A percentile compares a stretch with the other conserved stretches of the same genome.
Evolutionary conservation across 2,888 invertebrate species (phyloP).

Genomic region (Andrena minutula): DNA sequence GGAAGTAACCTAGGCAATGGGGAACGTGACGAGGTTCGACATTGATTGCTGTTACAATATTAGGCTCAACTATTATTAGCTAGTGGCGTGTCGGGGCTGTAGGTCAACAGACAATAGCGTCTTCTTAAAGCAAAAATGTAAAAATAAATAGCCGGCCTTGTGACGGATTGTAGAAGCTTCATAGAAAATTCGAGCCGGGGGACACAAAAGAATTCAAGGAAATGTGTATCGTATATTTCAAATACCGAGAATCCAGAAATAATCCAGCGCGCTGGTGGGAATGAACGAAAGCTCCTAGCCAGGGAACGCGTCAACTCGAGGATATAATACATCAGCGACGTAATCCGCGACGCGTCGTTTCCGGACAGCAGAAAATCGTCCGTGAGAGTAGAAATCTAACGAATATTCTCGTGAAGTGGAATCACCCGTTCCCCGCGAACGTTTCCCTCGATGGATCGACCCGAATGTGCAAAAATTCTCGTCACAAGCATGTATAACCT

Average conservation of each 20-base stretch:
- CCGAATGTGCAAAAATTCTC: no score
- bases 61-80: no score
- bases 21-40: no score
- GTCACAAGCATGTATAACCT: no score
- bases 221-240: not conserved
- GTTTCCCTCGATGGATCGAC: no score
- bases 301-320: slow-evolving; percentile 14
- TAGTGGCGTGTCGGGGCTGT: no score
- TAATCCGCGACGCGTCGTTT: slow-evolving; percentile 7
- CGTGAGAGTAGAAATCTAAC: slow-evolving; percentile 50
- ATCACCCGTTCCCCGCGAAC: not conserved
- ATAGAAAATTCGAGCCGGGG: not conserved
- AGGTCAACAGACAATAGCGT: no score
- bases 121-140: not conserved
- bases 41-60: no score
- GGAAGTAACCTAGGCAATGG: no score
- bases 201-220: not conserved
- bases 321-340: slow-evolving; percentile 1
- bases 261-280: not conserved
- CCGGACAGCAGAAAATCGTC: slow-evolving; percentile 34
- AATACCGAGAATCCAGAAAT: not conserved
- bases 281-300: not conserved
- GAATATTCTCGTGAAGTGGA: not conserved
- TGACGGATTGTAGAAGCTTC: no score
- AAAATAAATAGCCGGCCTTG: not conserved